Conservation (phyloP, 2,113 vertebrate species). For the Bombycilla garrulus region DNA sequence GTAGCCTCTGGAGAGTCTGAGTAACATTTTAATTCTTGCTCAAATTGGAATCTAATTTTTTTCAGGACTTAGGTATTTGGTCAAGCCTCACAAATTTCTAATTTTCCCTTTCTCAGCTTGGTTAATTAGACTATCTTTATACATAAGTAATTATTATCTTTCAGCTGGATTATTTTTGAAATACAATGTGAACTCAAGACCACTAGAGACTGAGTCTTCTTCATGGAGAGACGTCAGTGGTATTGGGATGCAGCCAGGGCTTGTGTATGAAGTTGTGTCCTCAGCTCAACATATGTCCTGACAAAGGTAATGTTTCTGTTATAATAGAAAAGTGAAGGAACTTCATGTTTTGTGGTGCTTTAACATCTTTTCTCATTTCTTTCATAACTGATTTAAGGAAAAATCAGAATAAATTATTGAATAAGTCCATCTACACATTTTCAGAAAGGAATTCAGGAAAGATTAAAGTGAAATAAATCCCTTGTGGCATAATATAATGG, state of each 20-base stretch:
- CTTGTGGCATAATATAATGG: background rate
- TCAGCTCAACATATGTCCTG: accelerated
- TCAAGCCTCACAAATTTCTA: conserved; percentile 15
- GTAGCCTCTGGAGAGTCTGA: background rate
- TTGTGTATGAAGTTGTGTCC: background rate
- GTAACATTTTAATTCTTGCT: background rate
- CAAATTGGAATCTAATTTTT: background rate
- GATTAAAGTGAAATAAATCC: background rate
- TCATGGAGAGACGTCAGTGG: background rate
- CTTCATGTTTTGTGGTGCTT: background rate
- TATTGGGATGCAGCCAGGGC: accelerated
- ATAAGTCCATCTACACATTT: background rate
- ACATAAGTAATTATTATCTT: background rate
- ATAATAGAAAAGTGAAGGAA: background rate
- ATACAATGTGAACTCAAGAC: background rate
- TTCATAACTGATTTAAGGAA: background rate
- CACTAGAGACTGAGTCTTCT: background rate
- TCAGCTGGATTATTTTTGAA: background rate
- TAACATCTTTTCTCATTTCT: background rate
- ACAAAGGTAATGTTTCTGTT: background rate
- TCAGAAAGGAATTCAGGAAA: background rate
- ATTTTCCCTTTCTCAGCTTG: background rate
- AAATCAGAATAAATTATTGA: background rate
- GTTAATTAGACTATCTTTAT: background rate
- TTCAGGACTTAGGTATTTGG: background rate